Conservation (phyloP, 53 echinoderm and acorn worm genomes). For the Mesocentrotus franciscanus region DNA sequence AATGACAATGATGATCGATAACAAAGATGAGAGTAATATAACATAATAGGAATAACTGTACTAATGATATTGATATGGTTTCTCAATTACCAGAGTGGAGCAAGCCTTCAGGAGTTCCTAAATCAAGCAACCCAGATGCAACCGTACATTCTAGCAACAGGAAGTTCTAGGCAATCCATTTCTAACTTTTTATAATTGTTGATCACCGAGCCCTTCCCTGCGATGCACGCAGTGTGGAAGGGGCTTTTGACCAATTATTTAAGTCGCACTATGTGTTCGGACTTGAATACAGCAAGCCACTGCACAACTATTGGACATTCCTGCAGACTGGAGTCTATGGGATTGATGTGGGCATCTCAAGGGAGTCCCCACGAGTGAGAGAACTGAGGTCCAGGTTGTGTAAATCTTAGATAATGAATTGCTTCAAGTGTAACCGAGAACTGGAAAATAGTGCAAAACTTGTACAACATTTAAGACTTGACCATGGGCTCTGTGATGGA, state of each 20-base stretch:
- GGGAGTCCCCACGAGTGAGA: neutral
- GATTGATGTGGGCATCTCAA: neutral
- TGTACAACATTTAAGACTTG: neutral
- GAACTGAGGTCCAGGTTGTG: neutral
- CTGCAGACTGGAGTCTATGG: neutral
- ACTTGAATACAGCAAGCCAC: neutral
- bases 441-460: neutral
- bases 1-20: too few relatives aligned
- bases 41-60: too few relatives aligned
- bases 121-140: neutral
- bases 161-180: neutral
- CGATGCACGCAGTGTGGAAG: neutral
- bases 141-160: neutral
- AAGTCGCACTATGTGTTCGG: neutral
- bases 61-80: too few relatives aligned
- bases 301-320: neutral
- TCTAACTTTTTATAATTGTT: neutral
- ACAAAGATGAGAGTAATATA: too few relatives aligned
- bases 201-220: neutral
- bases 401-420: constrained; percentile 1
- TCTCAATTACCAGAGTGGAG: constrained; percentile 1
- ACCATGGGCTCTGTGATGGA: too few relatives aligned
- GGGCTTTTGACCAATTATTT: neutral
- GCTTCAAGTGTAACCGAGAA: neutral
- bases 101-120: neutral